A percentile compares a stretch with the other conserved stretches of the same genome.
These are phyloP conservation scores for Rhamnusium bicolor DNA, from an alignment of 2,888 invertebrate genomes.

Conservation along the genomic window DNA sequence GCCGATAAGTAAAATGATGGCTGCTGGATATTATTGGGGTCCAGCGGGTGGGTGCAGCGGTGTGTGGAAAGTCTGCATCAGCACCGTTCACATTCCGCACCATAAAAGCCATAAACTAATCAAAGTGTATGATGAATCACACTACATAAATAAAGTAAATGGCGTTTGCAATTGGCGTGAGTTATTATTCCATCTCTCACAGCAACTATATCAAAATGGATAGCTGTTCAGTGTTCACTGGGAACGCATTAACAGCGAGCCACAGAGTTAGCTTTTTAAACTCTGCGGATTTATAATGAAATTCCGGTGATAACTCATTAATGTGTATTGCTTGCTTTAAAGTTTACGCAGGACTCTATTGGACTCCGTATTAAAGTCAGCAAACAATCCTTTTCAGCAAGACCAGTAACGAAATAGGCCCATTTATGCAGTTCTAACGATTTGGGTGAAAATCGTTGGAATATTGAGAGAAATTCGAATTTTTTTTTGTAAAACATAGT, in stretches of 20 bases:
- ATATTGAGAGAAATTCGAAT: no score
- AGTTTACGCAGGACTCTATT: not conserved
- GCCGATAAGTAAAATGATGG: slow-evolving; percentile 15
- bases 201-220: slow-evolving; percentile 71
- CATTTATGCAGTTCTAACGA: not conserved
- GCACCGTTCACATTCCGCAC: slow-evolving; percentile 69
- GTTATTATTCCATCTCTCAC: slow-evolving; percentile 72
- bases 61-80: slow-evolving; percentile 67
- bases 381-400: not conserved
- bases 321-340: slow-evolving; percentile 44
- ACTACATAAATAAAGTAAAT: slow-evolving; percentile 73
- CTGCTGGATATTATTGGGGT: not conserved
- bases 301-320: slow-evolving; percentile 64
- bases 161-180: slow-evolving; percentile 73
- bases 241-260: slow-evolving; percentile 64
- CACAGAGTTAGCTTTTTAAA: slow-evolving; percentile 62
- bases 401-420: not conserved
- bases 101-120: slow-evolving; percentile 73
- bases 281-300: slow-evolving; percentile 66
- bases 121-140: slow-evolving; percentile 73
- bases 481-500: no score
- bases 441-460: no score
- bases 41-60: slow-evolving; percentile 57
- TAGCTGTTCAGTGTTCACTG: slow-evolving; percentile 60
- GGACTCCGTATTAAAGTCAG: not conserved